Evolutionary conservation across 2,113 vertebrate genomes (phyloP).

Genomic region (Patagioenas fasciata): DNA sequence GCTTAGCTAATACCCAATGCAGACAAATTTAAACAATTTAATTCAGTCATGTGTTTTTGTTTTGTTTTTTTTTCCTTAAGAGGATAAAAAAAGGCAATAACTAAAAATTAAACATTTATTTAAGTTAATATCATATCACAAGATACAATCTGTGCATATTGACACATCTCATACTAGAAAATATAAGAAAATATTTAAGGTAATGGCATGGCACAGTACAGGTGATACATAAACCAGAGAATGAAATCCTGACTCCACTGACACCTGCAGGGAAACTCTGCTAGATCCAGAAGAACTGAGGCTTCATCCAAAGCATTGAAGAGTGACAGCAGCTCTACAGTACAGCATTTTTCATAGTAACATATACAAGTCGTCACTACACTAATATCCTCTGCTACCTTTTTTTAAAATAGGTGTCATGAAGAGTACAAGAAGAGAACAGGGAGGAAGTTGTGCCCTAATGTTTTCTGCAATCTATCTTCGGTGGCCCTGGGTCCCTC

Average conservation of each 20-base stretch:
- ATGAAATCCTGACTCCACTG: neutral
- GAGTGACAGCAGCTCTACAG: neutral
- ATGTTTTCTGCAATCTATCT: neutral
- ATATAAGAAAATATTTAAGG: neutral
- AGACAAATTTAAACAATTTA: neutral
- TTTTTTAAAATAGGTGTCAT: neutral
- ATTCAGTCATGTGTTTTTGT: neutral
- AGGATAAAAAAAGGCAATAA: neutral
- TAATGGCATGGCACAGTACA: neutral
- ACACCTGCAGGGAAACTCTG: neutral
- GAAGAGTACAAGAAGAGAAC: neutral
- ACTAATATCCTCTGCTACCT: neutral
- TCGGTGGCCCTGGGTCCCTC: neutral
- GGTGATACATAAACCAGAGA: neutral
- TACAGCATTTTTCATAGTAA: neutral
- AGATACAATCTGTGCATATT: neutral
- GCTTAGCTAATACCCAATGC: neutral
- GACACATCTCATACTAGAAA: neutral
- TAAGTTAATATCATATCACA: neutral
- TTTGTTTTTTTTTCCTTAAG: neutral
- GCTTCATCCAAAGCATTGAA: neutral
- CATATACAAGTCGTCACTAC: neutral
- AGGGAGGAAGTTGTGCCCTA: neutral
- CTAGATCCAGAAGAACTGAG: neutral
- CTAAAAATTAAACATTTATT: neutral